Conservation (phyloP, 1,140 invertebrate species). For the Idris sp. region DNA sequence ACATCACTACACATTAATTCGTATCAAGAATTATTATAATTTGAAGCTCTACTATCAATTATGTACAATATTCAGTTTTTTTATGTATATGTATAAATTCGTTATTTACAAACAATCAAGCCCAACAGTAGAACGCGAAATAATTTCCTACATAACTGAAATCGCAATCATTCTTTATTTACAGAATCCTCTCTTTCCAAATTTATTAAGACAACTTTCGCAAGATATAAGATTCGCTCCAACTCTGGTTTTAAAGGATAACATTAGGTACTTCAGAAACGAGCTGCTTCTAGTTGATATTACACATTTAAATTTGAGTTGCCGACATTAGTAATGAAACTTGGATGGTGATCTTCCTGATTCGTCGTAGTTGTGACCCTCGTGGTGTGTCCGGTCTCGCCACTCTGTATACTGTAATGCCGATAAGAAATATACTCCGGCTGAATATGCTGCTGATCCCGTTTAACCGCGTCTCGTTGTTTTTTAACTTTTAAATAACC, state of each 20-base stretch:
- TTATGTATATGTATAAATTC: constrained; percentile 1
- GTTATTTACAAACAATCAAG: constrained; percentile 16
- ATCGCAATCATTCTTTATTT: constrained; percentile 20
- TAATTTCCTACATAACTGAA: constrained; percentile 4
- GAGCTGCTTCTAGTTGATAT: constrained; percentile 17
- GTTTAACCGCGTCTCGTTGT: constrained; percentile 85
- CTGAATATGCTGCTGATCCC: constrained; percentile 81
- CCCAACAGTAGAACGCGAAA: background rate
- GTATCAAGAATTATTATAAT: constrained; percentile 16
- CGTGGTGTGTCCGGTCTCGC: constrained; percentile 61
- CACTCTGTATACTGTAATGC: constrained; percentile 81
- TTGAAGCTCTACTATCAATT: constrained; percentile 7
- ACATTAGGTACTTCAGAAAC: constrained; percentile 1
- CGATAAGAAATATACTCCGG: constrained; percentile 87
- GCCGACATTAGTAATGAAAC: constrained; percentile 56
- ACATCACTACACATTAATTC: constrained; percentile 15
- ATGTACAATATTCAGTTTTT: constrained; percentile 44
- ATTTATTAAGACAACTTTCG: constrained; percentile 6
- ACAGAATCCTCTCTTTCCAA: constrained; percentile 14
- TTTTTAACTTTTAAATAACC: constrained; percentile 92
- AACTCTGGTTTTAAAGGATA: constrained; percentile 3
- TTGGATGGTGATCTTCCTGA: constrained; percentile 56
- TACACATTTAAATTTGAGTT: constrained; percentile 58
- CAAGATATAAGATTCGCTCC: constrained; percentile 6
- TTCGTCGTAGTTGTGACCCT: constrained; percentile 36